Percentiles rank a stretch among this genome's conserved stretches.
Evolutionary conservation across 2,797 vertebrate genomes (phyloP).

Genomic region (Sciurus carolinensis): DNA sequence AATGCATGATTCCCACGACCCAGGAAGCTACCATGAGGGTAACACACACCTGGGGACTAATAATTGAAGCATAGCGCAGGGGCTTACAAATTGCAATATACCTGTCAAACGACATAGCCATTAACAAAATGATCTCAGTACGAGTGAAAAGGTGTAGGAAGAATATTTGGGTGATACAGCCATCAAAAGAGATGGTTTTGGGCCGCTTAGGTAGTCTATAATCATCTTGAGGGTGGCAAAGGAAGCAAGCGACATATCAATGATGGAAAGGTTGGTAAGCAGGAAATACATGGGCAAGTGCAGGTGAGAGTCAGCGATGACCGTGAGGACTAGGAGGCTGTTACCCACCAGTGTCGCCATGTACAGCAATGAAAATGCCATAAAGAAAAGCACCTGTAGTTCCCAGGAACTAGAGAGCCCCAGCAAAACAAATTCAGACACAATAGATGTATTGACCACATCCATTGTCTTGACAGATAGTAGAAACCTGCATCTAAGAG

Average conservation of each 20-base stretch:
- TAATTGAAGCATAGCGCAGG: conserved; percentile 82
- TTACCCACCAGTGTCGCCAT: conserved; percentile 76
- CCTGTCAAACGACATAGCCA: conserved; percentile 82
- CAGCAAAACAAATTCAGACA: conserved; percentile 83
- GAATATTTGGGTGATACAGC: conserved; percentile 83
- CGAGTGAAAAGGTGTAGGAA: conserved; percentile 82
- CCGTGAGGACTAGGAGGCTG: conserved; percentile 68
- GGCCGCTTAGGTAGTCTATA: conserved; percentile 74
- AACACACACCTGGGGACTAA: conserved; percentile 81
- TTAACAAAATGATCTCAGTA: conserved; percentile 82
- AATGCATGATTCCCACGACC: conserved; percentile 74
- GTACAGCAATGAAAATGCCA: conserved; percentile 76
- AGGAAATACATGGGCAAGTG: conserved; percentile 81
- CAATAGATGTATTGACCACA: conserved; percentile 67
- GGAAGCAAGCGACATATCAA: conserved; percentile 83
- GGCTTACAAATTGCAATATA: conserved; percentile 81
- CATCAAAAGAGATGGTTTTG: conserved; percentile 78
- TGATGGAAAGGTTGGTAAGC: conserved; percentile 79
- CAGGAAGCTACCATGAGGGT: conserved; percentile 79
- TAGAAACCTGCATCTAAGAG: conserved; percentile 11
- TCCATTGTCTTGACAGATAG: conserved; percentile 66
- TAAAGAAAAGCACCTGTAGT: conserved; percentile 71
- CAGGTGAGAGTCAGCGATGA: conserved; percentile 70
- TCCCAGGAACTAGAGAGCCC: conserved; percentile 78
- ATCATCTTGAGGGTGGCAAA: conserved; percentile 83